A percentile compares a stretch with the other conserved stretches of the same genome.
Evolutionary conservation across 2,797 vertebrate species (phyloP).

Genomic region (Adelosebastes latens): DNA sequence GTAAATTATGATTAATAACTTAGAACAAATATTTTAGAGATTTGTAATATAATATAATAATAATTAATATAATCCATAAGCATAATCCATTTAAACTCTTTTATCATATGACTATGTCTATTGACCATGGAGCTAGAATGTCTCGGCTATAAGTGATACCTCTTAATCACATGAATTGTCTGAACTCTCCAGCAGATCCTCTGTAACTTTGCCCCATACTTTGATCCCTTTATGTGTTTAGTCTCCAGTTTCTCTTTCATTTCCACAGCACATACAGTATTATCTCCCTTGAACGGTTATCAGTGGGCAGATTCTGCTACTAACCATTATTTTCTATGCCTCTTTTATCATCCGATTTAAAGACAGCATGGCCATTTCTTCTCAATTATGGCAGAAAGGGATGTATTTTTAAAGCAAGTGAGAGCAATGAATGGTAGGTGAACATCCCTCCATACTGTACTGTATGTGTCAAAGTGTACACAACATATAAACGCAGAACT

Average conservation of each 20-base stretch:
- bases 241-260: neutral
- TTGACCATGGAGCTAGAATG: neutral
- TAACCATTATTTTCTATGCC: neutral
- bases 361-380: neutral
- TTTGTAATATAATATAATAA: neutral
- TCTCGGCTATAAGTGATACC: neutral
- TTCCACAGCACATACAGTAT: neutral
- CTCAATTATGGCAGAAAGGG: neutral
- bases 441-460: neutral
- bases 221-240: neutral
- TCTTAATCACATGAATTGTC: neutral
- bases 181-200: neutral
- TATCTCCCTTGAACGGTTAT: neutral
- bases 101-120: neutral
- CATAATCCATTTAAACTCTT: neutral
- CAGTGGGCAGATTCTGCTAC: neutral
- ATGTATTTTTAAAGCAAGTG: slow-evolving; percentile 2
- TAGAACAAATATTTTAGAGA: neutral
- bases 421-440: neutral
- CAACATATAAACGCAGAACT: slow-evolving; percentile 4
- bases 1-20: neutral
- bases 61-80: too few relatives aligned
- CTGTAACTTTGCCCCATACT: neutral
- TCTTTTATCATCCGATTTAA: slow-evolving; percentile 1
- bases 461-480: slow-evolving; percentile 5